Evolutionary conservation across 2,888 invertebrate genomes (phyloP).

Genomic region (Gibbula magus): DNA sequence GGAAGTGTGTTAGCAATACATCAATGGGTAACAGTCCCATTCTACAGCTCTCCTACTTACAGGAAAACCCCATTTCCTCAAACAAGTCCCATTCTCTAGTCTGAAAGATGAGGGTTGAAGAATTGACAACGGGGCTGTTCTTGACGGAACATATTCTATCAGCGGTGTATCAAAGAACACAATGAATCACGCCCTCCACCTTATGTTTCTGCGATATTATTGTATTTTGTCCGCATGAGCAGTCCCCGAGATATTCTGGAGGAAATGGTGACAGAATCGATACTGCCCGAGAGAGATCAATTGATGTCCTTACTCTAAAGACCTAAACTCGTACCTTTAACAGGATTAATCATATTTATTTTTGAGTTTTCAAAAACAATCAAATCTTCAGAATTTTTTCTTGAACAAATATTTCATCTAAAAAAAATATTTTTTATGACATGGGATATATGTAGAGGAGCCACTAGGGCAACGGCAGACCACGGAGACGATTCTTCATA

Average conservation of each 20-base stretch:
- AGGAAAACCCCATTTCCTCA: constrained; percentile 13
- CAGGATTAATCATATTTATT: no score
- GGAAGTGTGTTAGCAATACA: constrained; percentile 11
- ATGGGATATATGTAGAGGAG: not conserved
- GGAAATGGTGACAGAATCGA: not conserved
- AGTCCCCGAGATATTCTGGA: not conserved
- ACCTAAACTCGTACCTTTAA: no score
- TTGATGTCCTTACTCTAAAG: no score
- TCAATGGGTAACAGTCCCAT: not conserved
- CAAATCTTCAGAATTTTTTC: no score
- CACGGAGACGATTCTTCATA: not conserved
- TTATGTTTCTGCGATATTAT: not conserved
- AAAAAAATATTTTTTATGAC: no score
- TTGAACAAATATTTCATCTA: no score
- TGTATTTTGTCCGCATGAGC: not conserved
- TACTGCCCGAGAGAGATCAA: not conserved
- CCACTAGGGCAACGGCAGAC: not conserved
- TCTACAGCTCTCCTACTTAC: not conserved
- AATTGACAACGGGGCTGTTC: not conserved
- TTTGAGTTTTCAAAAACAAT: no score
- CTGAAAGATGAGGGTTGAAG: not conserved
- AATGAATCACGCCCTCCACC: not conserved
- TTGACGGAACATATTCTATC: not conserved
- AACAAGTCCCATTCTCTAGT: not conserved
- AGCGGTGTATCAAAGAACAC: not conserved